Conservation (phyloP, 53 echinoderm and acorn worm species). For the Apostichopus leukothele region DNA sequence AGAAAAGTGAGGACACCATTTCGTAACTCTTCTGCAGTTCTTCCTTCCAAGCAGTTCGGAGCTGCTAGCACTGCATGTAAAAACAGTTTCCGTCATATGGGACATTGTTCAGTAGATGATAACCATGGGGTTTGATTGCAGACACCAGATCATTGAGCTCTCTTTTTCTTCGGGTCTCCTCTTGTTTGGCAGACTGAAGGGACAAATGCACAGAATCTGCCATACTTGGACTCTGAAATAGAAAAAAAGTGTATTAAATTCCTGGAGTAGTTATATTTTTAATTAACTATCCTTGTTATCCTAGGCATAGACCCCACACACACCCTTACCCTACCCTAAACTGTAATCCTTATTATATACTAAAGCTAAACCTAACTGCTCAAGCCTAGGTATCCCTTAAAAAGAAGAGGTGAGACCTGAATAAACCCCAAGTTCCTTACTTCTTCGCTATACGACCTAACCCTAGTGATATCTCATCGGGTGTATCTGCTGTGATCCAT, state of each 20-base stretch:
- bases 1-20: too few species aligned
- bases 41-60: too few species aligned
- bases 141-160: constrained; percentile 20
- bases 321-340: constrained; percentile 16
- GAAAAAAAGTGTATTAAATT: constrained; percentile 7
- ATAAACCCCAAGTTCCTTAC: constrained; percentile 11
- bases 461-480: constrained; percentile 13
- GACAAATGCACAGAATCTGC: constrained; percentile 31
- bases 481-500: constrained; percentile 2
- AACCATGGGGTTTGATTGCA: not conserved
- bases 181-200: constrained; percentile 16
- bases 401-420: constrained; percentile 26
- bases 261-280: constrained; percentile 7
- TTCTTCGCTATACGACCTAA: not conserved
- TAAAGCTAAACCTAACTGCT: constrained; percentile 20
- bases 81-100: too few species aligned
- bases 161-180: constrained; percentile 21
- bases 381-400: constrained; percentile 22
- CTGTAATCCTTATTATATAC: constrained; percentile 25
- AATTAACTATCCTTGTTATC: constrained; percentile 22
- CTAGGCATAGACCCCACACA: constrained; percentile 29
- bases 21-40: too few species aligned
- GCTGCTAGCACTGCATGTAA: too few species aligned
- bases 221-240: constrained; percentile 30
- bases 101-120: too few species aligned